Conservation (phyloP, 2,113 vertebrate genomes). For the Hyla sarda region DNA sequence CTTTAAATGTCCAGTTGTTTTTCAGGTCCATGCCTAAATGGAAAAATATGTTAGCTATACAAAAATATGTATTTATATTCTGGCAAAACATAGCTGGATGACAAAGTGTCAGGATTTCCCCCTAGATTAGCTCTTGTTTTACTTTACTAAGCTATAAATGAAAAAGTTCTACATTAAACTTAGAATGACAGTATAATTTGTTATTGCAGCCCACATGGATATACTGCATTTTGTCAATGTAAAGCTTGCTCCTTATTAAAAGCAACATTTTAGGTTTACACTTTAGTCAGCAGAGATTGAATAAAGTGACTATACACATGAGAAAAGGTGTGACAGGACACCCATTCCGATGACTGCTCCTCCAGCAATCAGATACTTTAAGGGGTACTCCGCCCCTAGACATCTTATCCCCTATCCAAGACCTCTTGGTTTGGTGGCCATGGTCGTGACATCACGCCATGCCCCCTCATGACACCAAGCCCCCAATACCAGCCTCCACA, state of each 20-base stretch:
- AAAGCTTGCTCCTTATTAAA: background rate
- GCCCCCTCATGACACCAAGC: too few species aligned
- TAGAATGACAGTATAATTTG: background rate
- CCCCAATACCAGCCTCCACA: too few species aligned
- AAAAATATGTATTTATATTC: background rate
- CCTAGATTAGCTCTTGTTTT: background rate
- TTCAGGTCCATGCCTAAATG: background rate
- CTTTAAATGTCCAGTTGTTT: conserved; percentile 31
- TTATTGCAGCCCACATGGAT: background rate
- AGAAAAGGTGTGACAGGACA: too few species aligned
- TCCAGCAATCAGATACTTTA: too few species aligned
- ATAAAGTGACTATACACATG: too few species aligned
- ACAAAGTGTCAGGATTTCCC: background rate
- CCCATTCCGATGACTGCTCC: too few species aligned
- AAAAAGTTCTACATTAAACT: background rate
- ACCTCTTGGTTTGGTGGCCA: too few species aligned
- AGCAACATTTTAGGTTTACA: too few species aligned
- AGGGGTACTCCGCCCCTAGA: too few species aligned
- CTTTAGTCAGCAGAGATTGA: too few species aligned
- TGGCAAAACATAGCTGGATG: background rate
- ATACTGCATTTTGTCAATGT: background rate
- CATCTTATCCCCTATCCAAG: too few species aligned
- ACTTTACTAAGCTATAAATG: background rate
- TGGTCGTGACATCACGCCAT: too few species aligned
- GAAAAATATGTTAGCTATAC: conserved; percentile 17